Evolutionary conservation across 1,140 invertebrate genomes (phyloP).

Genomic region (Amphibalanus amphitrite): DNA sequence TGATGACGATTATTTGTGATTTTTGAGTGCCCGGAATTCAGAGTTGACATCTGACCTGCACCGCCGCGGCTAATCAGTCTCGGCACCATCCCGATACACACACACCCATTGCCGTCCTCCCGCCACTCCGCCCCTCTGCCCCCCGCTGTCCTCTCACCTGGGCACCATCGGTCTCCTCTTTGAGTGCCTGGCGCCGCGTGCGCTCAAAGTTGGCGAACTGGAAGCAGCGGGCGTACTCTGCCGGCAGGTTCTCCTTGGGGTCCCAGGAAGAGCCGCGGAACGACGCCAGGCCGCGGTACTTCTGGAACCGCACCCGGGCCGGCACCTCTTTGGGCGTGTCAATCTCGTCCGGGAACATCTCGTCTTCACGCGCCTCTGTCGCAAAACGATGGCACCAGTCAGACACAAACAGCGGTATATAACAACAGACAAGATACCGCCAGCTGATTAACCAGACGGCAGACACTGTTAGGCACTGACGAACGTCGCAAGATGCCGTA

Average conservation of each 20-base stretch:
- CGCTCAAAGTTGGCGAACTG: conserved; percentile 86
- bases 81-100: too few relatives aligned
- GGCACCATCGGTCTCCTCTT: conserved; percentile 9
- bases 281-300: conserved; percentile 85
- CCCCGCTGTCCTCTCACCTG: too few relatives aligned
- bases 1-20: too few relatives aligned
- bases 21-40: too few relatives aligned
- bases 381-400: too few relatives aligned
- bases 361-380: conserved; percentile 56
- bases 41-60: too few relatives aligned
- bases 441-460: too few relatives aligned
- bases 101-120: too few relatives aligned
- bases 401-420: neutral
- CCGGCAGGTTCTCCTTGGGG: conserved; percentile 84
- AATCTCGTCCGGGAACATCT: conserved; percentile 91
- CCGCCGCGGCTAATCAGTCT: too few relatives aligned
- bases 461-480: conserved; percentile 8
- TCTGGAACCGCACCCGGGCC: conserved; percentile 73
- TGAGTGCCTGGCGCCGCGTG: neutral
- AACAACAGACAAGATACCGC: too few relatives aligned
- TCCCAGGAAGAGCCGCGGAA: conserved; percentile 91
- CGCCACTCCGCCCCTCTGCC: too few relatives aligned
- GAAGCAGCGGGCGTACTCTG: conserved; percentile 84
- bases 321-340: conserved; percentile 73
- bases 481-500: conserved; percentile 3